Percentiles rank a stretch among this genome's conserved stretches.
Evolutionary conservation across 2,113 vertebrate species (phyloP).

Genomic region (Zosterops borbonicus): DNA sequence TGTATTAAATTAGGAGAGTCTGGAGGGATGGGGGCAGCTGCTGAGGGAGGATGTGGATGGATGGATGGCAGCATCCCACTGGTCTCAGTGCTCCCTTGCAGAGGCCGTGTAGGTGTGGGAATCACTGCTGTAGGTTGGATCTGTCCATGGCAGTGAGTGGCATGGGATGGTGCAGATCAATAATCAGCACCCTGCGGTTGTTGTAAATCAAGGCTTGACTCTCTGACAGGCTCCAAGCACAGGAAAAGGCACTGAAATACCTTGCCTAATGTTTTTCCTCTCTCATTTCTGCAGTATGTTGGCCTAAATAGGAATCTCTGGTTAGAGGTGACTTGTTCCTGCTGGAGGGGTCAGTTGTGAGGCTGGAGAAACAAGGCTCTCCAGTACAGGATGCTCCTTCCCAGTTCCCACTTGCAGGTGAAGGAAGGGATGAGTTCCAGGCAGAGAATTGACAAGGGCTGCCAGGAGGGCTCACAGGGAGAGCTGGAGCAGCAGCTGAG

Average conservation of each 20-base stretch:
- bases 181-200: neutral
- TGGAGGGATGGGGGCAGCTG: neutral
- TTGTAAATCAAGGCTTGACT: slow-evolving; percentile 1
- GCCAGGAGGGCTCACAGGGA: neutral
- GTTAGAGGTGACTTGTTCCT: neutral
- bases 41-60: neutral
- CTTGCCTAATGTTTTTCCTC: neutral
- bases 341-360: neutral
- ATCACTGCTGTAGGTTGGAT: slow-evolving; percentile 8
- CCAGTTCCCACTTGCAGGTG: neutral
- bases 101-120: neutral
- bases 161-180: slow-evolving; percentile 28
- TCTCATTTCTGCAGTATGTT: neutral
- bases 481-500: neutral
- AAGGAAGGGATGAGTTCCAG: neutral
- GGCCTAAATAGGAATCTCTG: neutral
- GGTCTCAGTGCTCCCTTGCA: neutral
- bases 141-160: neutral
- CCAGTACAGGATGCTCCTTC: neutral
- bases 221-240: neutral
- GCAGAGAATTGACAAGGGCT: neutral
- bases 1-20: neutral
- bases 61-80: neutral
- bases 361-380: neutral
- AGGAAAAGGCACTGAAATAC: slow-evolving; percentile 9